Conservation (phyloP, 2,797 vertebrate genomes). For the Calcarius lapponicus region DNA sequence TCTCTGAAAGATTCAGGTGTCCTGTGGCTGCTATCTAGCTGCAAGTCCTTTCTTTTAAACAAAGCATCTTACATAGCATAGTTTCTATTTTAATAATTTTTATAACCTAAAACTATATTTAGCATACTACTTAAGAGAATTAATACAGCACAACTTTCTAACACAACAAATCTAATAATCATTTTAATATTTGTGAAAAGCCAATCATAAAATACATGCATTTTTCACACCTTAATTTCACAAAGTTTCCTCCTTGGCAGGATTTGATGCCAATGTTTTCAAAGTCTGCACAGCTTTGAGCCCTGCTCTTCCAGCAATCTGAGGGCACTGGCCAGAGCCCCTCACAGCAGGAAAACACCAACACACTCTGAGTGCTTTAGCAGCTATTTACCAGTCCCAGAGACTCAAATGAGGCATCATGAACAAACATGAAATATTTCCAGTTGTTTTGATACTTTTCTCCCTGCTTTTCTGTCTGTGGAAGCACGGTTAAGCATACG, state of each 20-base stretch:
- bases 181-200: too few relatives aligned
- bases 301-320: neutral
- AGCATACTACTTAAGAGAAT: too few relatives aligned
- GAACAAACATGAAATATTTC: neutral
- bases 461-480: neutral
- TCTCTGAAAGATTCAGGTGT: too few relatives aligned
- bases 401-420: neutral
- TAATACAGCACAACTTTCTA: too few relatives aligned
- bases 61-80: too few relatives aligned
- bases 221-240: neutral
- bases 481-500: neutral
- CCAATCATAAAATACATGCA: too few relatives aligned
- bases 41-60: too few relatives aligned
- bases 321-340: fast-evolving
- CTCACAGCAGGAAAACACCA: neutral
- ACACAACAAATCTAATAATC: too few relatives aligned
- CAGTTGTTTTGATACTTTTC: neutral
- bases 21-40: too few relatives aligned
- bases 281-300: neutral
- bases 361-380: neutral
- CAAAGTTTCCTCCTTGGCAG: neutral
- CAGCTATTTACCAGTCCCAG: neutral
- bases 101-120: too few relatives aligned
- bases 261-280: neutral
- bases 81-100: too few relatives aligned